Base-by-base conservation (phyloP, 2,888 invertebrate genomes). In the Pocota personata region DNA sequence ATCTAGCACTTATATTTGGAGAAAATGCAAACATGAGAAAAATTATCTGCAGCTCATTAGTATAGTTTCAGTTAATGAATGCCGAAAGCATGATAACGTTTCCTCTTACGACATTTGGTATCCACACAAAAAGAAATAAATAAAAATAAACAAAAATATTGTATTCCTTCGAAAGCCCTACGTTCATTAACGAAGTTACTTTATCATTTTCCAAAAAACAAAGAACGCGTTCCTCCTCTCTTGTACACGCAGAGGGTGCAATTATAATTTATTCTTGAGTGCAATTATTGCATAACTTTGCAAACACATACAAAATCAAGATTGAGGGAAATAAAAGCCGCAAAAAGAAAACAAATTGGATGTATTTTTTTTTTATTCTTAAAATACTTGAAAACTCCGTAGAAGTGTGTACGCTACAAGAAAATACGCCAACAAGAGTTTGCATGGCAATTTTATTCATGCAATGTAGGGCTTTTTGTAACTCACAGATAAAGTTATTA, bases 251-350 rank as follows among this genome's bases (percentile, higher is more conserved):
- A 58, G 32, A 21, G 35, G 48, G 14, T 57, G 71, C 71, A 71
- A 58, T 57, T 7, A 57, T 57, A 58, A 71, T 48, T 71, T 46
- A 10, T 35, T 48, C 40, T 32, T 1, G 71, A 46, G 48, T 48
- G 58, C 58, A 72, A 58, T 72, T 72, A 72, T 58, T 62, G 40
- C 50, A 62, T 62, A 73, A 62, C 50, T 50, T 58, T 73, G 72
- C 24, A 3, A 50, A 40, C 27, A 62, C 21, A 57, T 35, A 73
- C 64, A n/a, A 64, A 64, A 64, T 64, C 62, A 64, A 64, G 52
- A 75, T 64, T 64, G 37, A 14, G 75, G 40, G 52, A 75, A 57
- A 43, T 52, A 43, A 62, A 73, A 30, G 35, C 30, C 24, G 4
- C 32, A 60, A 10, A 60, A 55, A 24, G 19, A 55, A 62, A 75